A percentile compares a stretch with the other conserved stretches of the same genome.
These are phyloP conservation scores for Pleuronectes platessa DNA, from an alignment of 2,113 vertebrate genomes.

Conservation along the genomic window DNA sequence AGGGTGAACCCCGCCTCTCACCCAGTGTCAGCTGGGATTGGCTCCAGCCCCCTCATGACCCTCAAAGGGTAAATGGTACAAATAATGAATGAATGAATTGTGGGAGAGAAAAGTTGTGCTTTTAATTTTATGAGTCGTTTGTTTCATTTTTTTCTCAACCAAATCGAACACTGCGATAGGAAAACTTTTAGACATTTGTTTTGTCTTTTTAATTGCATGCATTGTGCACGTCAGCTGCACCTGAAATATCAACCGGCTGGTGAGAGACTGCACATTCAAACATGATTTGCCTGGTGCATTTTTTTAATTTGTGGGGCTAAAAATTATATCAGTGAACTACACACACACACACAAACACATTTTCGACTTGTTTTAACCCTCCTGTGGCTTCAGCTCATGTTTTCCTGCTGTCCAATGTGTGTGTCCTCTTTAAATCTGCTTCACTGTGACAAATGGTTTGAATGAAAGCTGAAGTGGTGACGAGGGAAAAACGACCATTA, in stretches of 20 bases:
- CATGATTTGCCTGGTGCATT: conserved; percentile 28
- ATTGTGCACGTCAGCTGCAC: conserved; percentile 23
- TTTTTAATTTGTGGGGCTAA: conserved; percentile 21
- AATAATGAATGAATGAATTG: background rate
- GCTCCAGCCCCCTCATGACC: background rate
- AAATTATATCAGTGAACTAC: conserved; percentile 17
- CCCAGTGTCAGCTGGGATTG: too few species aligned
- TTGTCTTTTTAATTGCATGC: conserved; percentile 37
- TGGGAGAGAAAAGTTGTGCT: background rate
- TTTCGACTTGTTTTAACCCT: conserved; percentile 47
- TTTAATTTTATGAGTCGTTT: conserved; percentile 29
- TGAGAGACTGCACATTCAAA: background rate
- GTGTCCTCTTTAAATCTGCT: conserved; percentile 60
- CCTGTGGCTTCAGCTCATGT: conserved; percentile 56
- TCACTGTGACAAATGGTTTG: conserved; percentile 65
- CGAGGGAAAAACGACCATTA: conserved; percentile 72
- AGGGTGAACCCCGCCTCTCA: too few species aligned
- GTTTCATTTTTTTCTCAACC: conserved; percentile 37
- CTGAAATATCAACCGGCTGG: conserved; percentile 21
- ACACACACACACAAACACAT: conserved; percentile 9
- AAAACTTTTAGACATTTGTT: conserved; percentile 19
- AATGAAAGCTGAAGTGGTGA: conserved; percentile 27
- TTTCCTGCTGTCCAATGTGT: conserved; percentile 72
- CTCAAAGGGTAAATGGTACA: background rate
- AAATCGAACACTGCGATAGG: conserved; percentile 60